Base-by-base conservation (phyloP, 1,140 invertebrate species). In the Diabrotica undecimpunctata region DNA sequence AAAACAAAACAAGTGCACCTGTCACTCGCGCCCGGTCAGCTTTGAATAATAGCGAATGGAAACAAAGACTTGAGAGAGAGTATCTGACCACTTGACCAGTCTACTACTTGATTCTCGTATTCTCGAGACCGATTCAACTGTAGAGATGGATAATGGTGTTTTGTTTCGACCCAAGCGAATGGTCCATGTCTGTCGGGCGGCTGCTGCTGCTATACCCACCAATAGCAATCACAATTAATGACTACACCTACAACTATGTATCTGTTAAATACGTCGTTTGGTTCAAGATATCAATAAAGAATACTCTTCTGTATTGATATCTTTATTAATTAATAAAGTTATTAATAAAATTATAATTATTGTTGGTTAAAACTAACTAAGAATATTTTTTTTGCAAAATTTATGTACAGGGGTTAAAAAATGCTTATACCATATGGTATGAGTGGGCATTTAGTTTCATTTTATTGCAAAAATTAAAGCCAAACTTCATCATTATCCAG, bases 121-220 rank as follows among this genome's bases (percentile, higher is more conserved):
- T 46, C 41, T 46, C 41, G 41, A 46, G 41, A 46, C 41, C 41
- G 41, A 46, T 46, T 46, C 41, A 46, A 8, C 41, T 46, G 8
- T 46, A 46, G 41, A 46, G 41, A 46, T 46, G 41, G 41, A n/a
- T 46, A n/a, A 46, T 46, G n/a, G n/a, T 46, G 41, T 46, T 46
- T 46, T 46, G 41, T 46, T 46, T 46, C 41, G 11, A 46, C 41
- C 41, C 41, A 46, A 46, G 8, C 41, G 41, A 46, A 46, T 46
- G 41, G 41, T 10, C 41, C 41, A 46, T 46, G 41, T 46, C 41
- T 25, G 25, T 46, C 41, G 41, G 41, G n/a, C 39, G 39, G 39
- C n/a, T 5, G 41, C 41, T 46, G n/a, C 41, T 46, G 41, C 41
- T 46, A 10, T 46, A 46, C 41, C 41, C 41, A 46, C 41, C 41